Evolutionary conservation across 2,113 vertebrate genomes (phyloP), one percentile per base, ranked within the genome.

Genomic region (Larimichthys crocea): DNA sequence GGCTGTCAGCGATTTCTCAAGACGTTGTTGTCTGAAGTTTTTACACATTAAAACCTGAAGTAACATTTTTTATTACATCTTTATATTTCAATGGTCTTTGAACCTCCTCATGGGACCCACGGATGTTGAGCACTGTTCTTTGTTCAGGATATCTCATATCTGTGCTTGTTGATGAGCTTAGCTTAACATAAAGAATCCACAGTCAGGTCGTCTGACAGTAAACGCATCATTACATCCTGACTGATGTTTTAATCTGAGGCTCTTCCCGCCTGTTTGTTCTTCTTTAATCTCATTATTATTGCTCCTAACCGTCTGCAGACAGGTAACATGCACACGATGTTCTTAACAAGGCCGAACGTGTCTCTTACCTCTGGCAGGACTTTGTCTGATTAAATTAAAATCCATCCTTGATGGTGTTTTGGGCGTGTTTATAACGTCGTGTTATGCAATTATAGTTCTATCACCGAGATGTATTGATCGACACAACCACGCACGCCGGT

Each of bases 341-440:
- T 76, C 63, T 80, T 85, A 79, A 87, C 82, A 46, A 86, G 71
- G 84, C 75, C 71, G 70, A 80, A 59, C 56, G 85, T 74, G 82
- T 71, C 75, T 76, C 17, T 80, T 57, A 83, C 85, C 88, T 89
- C 79, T 63, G 19, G 42, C 57, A 11, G 20, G 55, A 62, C 55
- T 62, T 78, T 7, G 67, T 77, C 66, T 82, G 55, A 87, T 87
- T 70, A 9, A 50, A 85, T 89, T 80, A 60, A 29, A 62, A 44
- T 22, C 67, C 56, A 3, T 55, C 76, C 72, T 59, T 15, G 3
- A 29, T 65, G 7, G 62, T 26, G 57, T 77, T 57, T 55, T 20
- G 6, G 22, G 6, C 55, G 42, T 61, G 61, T 84, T 82, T 69
- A 64, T 69, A 26, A 19, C 17, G 6, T 2, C 64, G 46, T 0